These are phyloP conservation scores for Chironomus striatipennis DNA, from an alignment of 1,140 invertebrate species.

Conservation along the genomic window DNA sequence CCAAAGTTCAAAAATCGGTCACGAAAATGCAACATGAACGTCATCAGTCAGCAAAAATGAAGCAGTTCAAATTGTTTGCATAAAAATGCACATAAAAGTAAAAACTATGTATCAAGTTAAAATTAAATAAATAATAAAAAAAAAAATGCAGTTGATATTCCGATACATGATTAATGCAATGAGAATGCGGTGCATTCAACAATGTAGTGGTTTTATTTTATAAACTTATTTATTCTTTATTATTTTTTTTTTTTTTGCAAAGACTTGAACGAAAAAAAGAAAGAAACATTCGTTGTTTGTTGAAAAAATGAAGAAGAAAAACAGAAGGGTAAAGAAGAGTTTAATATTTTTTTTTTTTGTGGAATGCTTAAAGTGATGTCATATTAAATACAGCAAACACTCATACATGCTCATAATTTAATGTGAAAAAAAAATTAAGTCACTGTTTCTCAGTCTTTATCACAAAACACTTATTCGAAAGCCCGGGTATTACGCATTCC, in stretches of 20 bases:
- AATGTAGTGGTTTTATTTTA: not conserved
- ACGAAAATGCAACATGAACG: no score
- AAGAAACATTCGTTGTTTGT: not conserved
- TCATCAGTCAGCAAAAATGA: no score
- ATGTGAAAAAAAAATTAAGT: not conserved
- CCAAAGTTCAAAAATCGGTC: no score
- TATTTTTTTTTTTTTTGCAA: no score
- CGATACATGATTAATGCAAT: slow-evolving; percentile 1
- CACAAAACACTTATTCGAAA: not conserved
- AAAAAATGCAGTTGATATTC: not conserved
- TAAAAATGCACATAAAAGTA: no score
- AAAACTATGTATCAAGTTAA: slow-evolving; percentile 3
- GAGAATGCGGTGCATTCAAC: slow-evolving; percentile 1
- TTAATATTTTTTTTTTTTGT: not conserved
- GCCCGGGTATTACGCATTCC: slow-evolving; percentile 1
- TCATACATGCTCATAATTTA: not conserved
- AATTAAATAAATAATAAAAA: no score
- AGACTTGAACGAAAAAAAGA: not conserved
- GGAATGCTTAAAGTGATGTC: slow-evolving; percentile 1
- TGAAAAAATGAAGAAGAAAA: slow-evolving; percentile 11
- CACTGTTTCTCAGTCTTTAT: not conserved
- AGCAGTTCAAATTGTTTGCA: no score
- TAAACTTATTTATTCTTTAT: no score
- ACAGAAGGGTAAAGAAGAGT: slow-evolving; percentile 1
- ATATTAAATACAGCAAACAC: not conserved